Conservation (phyloP, 2,888 invertebrate species). For the Macroteleia sp. region DNA sequence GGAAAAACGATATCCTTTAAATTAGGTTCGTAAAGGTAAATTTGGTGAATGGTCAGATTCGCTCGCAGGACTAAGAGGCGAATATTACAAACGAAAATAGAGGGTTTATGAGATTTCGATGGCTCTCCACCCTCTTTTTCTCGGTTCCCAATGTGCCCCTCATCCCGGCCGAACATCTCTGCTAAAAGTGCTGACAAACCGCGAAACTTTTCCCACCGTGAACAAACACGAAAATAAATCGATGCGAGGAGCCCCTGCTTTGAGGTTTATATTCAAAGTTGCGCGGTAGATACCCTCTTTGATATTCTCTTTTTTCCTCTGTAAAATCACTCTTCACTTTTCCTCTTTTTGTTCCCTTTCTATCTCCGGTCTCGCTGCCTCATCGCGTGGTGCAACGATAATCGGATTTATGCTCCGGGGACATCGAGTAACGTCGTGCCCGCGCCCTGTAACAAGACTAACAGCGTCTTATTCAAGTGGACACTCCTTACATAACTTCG, state of each 20-base stretch:
- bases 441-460: slow-evolving; percentile 35
- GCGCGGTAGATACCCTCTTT: slow-evolving; percentile 70
- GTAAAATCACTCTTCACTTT: slow-evolving; percentile 61
- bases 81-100: slow-evolving; percentile 79
- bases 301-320: slow-evolving; percentile 63
- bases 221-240: slow-evolving; percentile 84
- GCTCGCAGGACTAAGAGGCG: slow-evolving; percentile 49
- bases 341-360: slow-evolving; percentile 60
- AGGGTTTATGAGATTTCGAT: slow-evolving; percentile 82
- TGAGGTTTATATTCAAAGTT: slow-evolving; percentile 82
- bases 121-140: slow-evolving; percentile 61
- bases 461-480: slow-evolving; percentile 54
- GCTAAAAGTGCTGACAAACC: slow-evolving; percentile 84
- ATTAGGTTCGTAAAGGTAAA: slow-evolving; percentile 9
- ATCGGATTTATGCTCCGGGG: slow-evolving; percentile 62
- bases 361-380: slow-evolving; percentile 46
- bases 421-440: slow-evolving; percentile 37
- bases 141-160: slow-evolving; percentile 37
- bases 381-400: slow-evolving; percentile 56
- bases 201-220: slow-evolving; percentile 81
- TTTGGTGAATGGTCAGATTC: slow-evolving; percentile 4
- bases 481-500: slow-evolving; percentile 50
- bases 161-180: slow-evolving; percentile 61
- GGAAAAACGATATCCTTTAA: slow-evolving; percentile 24
- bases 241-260: slow-evolving; percentile 75